Conservation (phyloP, 2,888 invertebrate species). For the Cetonia aurata region DNA sequence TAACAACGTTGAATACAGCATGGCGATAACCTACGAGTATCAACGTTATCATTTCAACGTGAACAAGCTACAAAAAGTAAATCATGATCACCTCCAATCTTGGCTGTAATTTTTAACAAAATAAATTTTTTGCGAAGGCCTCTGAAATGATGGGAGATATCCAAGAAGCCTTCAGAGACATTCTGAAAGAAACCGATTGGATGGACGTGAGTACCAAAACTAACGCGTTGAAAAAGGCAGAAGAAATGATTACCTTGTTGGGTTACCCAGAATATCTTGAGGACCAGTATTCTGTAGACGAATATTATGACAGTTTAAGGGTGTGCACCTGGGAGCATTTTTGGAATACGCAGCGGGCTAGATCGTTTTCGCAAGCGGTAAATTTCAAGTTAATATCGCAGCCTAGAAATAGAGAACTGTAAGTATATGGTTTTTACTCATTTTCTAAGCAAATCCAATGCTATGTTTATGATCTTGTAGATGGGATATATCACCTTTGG, state of each 20-base stretch:
- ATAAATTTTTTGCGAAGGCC: constrained; percentile 53
- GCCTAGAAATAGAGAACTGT: constrained; percentile 56
- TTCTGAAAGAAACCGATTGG: constrained; percentile 67
- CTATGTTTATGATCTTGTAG: constrained; percentile 50
- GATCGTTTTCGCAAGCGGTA: constrained; percentile 61
- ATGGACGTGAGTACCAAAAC: constrained; percentile 68
- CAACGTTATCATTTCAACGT: constrained; percentile 60
- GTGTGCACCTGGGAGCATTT: constrained; percentile 63
- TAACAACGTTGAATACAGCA: constrained; percentile 58
- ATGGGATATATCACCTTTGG: constrained; percentile 67
- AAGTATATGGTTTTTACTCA: constrained; percentile 38
- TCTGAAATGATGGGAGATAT: constrained; percentile 66
- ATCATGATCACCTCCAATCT: neutral
- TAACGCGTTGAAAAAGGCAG: constrained; percentile 67
- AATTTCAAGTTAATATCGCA: constrained; percentile 58
- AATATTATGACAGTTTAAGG: constrained; percentile 62
- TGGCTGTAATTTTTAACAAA: neutral
- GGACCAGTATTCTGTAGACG: constrained; percentile 55
- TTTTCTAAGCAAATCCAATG: too few relatives aligned
- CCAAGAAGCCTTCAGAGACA: constrained; percentile 65
- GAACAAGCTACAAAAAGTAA: constrained; percentile 59
- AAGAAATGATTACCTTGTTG: constrained; percentile 65
- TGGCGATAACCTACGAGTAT: constrained; percentile 63
- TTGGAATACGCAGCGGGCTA: constrained; percentile 60
- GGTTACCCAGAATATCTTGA: constrained; percentile 61